Base-by-base conservation (phyloP, 1,140 invertebrate species). In the Penaeus indicus region DNA sequence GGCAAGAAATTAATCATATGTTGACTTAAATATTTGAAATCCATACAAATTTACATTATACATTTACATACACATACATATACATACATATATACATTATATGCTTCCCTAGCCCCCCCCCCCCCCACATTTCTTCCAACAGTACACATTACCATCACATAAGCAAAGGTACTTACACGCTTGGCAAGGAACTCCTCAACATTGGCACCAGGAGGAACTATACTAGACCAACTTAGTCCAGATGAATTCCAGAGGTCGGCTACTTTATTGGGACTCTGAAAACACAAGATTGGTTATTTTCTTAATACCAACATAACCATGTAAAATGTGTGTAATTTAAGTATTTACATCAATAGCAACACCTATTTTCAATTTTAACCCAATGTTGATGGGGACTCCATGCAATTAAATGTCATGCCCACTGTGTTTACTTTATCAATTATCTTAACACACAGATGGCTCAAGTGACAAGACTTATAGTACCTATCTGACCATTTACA, bases 201-300 rank as follows among this genome's bases (percentile, higher is more conserved):
- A 60, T 87, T 87, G 19, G 78, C 63, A 87, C 62, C 64, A 21
- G 69, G 69, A 38, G 87, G 87, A 64, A 88, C 63, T 63, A 88
- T 63, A 78, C 60, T 67, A 63, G 67, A 83, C 87, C 87, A 88
- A 63, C 81, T 84, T 21, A 88, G 54, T 54, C 87, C 87, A 67
- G 87, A 88, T 22, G 81, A 25, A 88, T 88, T 88, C 81, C 81
- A 88, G 60, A 84, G n/a, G 78, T 88, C 87, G 61, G 87, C 81
- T 21, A 88, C 87, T n/a, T 88, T 88, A 38, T 88, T 88, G 64
- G 87, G 87, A 84, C 81, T 79, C 87, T 88, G 81, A 8, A 77
- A 84, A 27, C 19, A 47, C 13, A 67, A 69, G 64, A 62, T 27
- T 21, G 0, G 63, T 21, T 38, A 22, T 32, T 64, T 47, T 22